Percentiles rank a stretch among this genome's conserved stretches.
phyloP scores from a whole-genome alignment of 1,140 invertebrate species.

The Nixonia krombeini region DNA sequence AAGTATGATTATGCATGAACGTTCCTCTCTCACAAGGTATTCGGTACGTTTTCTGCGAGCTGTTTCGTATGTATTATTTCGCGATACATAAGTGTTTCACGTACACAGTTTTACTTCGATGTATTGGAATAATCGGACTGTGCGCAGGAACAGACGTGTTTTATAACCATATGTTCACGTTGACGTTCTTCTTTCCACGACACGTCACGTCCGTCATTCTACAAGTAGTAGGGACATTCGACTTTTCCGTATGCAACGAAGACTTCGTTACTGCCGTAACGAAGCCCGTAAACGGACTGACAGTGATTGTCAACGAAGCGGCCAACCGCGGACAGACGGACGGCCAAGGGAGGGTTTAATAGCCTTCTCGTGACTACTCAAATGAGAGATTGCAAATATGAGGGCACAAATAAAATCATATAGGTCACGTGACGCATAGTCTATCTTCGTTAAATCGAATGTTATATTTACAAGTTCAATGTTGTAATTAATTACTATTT shows the following conservation, averaged over 20 bases:
- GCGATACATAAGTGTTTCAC: no score
- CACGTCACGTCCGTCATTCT: constrained; percentile 38
- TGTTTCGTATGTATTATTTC: no score
- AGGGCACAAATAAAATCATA: neutral
- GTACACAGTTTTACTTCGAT: no score
- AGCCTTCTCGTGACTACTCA: constrained; percentile 38
- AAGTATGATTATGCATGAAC: neutral
- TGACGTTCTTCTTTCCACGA: constrained; percentile 26
- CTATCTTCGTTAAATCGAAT: no score
- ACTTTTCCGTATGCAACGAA: constrained; percentile 46
- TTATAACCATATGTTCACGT: constrained; percentile 16
- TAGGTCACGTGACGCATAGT: neutral
- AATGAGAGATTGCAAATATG: constrained; percentile 21
- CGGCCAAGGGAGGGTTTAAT: constrained; percentile 33
- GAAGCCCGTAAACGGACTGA: constrained; percentile 47
- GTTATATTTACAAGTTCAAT: no score
- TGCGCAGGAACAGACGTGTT: constrained; percentile 8
- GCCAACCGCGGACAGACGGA: constrained; percentile 43
- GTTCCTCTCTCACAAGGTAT: no score
- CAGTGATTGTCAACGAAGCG: constrained; percentile 42
- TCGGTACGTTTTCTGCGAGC: no score
- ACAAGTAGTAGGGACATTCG: constrained; percentile 40
- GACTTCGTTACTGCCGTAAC: constrained; percentile 43
- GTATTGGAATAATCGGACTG: neutral
- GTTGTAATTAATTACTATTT: no score